These are phyloP conservation scores for Tauraco hartlaubi DNA, from an alignment of 2,797 vertebrate species.

Conservation along the genomic window DNA sequence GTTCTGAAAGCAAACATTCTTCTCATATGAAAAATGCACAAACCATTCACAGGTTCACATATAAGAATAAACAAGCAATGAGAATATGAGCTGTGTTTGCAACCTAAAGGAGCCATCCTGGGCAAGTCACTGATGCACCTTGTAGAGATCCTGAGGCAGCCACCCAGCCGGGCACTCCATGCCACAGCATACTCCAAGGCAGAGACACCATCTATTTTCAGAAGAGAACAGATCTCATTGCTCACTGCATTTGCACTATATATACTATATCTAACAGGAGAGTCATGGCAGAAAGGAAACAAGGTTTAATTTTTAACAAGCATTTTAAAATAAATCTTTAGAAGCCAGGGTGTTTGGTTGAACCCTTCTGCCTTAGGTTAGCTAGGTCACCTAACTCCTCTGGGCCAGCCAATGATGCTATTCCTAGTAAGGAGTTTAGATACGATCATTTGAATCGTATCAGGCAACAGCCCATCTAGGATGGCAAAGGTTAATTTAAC, in stretches of 20 bases:
- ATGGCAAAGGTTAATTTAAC: background rate
- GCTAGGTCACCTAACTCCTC: background rate
- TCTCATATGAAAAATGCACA: background rate
- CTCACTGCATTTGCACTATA: background rate
- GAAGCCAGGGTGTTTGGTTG: background rate
- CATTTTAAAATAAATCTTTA: background rate
- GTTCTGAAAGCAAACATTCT: background rate
- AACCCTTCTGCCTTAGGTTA: background rate
- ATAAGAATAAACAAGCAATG: background rate
- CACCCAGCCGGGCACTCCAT: fast-evolving
- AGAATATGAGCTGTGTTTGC: background rate
- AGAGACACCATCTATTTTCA: background rate
- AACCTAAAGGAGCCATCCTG: background rate
- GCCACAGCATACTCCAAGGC: background rate
- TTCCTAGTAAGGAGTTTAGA: background rate
- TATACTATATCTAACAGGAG: background rate
- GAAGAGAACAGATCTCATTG: background rate
- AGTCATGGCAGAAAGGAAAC: background rate
- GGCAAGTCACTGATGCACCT: background rate
- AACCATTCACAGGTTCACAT: background rate
- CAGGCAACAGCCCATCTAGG: background rate
- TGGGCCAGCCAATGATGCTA: background rate
- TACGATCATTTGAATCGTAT: background rate
- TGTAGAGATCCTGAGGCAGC: background rate
- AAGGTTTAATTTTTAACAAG: background rate